Conservation (phyloP, 2,888 invertebrate species). For the Melanchra persicariae region DNA sequence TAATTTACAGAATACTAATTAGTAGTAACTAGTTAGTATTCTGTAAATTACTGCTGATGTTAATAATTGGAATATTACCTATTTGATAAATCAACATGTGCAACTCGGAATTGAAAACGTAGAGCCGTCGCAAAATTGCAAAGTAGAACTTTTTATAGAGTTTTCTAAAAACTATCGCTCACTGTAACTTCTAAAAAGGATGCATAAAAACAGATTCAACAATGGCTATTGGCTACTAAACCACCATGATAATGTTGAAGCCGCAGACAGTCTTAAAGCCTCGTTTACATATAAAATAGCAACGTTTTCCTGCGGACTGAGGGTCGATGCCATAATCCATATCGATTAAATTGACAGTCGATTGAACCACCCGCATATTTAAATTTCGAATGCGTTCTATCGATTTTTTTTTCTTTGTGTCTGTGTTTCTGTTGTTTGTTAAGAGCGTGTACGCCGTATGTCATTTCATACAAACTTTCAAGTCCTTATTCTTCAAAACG, state of each 20-base stretch:
- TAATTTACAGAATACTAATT: neutral
- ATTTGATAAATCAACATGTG: neutral
- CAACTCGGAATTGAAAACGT: neutral
- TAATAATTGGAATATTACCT: neutral
- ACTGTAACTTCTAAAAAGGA: neutral
- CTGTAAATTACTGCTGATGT: neutral
- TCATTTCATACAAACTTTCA: too few species aligned
- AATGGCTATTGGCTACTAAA: neutral
- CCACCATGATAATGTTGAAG: neutral
- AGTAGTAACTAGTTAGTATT: neutral
- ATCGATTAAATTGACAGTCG: conserved; percentile 39
- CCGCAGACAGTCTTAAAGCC: neutral
- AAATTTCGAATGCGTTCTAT: conserved; percentile 30
- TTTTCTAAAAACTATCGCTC: neutral
- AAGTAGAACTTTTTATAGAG: neutral
- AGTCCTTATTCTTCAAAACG: too few species aligned
- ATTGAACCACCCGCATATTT: conserved; percentile 55
- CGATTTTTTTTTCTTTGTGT: neutral
- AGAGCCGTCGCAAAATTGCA: neutral
- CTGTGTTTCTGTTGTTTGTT: neutral
- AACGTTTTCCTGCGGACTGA: conserved; percentile 35
- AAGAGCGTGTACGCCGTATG: too few species aligned
- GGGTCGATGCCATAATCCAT: conserved; percentile 32
- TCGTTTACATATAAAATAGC: conserved; percentile 43
- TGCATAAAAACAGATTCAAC: neutral